phyloP scores from a whole-genome alignment of 2,113 vertebrate genomes.

The Callocephalon fimbriatum region DNA sequence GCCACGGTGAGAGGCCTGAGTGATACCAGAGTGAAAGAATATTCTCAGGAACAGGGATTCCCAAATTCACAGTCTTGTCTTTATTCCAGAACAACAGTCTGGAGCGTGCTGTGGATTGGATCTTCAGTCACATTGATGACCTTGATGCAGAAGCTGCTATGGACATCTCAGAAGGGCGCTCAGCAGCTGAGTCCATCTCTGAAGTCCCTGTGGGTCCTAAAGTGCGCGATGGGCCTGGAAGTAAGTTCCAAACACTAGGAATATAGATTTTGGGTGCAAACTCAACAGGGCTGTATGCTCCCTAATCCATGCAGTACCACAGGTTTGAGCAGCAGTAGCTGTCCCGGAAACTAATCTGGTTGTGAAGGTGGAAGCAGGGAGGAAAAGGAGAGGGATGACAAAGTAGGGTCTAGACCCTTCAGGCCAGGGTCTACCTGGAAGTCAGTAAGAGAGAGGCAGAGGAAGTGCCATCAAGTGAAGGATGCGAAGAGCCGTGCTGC shows the following conservation, averaged over 20 bases:
- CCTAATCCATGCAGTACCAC: neutral
- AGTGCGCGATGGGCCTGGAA: constrained; percentile 92
- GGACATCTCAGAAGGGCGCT: constrained; percentile 97
- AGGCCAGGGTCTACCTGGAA: neutral
- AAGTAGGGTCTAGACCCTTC: neutral
- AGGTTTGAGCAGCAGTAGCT: neutral
- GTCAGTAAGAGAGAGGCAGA: neutral
- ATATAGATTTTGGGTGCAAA: neutral
- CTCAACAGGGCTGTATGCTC: neutral
- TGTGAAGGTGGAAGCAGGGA: neutral
- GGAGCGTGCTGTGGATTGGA: constrained; percentile 97
- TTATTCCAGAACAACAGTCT: constrained; percentile 88
- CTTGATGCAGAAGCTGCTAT: constrained; percentile 92
- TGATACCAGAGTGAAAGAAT: neutral
- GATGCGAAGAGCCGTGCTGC: neutral
- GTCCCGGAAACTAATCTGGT: neutral
- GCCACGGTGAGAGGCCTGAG: constrained; percentile 84
- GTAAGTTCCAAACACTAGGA: constrained; percentile 76
- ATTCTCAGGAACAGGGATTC: neutral
- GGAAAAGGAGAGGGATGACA: neutral
- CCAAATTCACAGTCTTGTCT: neutral
- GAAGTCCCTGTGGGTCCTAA: constrained; percentile 92
- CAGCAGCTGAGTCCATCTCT: constrained; percentile 90
- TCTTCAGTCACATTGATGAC: constrained; percentile 97
- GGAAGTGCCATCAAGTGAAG: neutral